Percentiles rank a stretch among this genome's conserved stretches.
Conservation (phyloP, 2,797 vertebrate species). For the Saxicola maurus region DNA sequence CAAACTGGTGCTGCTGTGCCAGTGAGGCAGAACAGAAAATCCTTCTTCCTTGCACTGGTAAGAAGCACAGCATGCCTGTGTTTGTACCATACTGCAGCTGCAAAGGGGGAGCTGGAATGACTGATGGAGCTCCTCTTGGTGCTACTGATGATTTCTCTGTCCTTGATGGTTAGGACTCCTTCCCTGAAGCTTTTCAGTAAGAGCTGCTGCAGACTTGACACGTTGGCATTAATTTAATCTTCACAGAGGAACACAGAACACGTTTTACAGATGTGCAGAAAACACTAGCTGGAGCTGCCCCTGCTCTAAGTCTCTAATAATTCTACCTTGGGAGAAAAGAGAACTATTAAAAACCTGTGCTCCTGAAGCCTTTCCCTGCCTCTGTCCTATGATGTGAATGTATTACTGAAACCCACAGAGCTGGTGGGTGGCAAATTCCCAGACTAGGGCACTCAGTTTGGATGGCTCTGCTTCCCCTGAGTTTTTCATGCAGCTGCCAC, state of each 20-base stretch:
- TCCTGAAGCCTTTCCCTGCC: not conserved
- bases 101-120: not conserved
- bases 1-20: not conserved
- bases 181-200: not conserved
- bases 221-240: not conserved
- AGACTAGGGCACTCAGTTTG: not conserved
- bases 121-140: not conserved
- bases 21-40: not conserved
- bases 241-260: not conserved
- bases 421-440: not conserved
- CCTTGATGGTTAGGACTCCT: not conserved
- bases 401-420: not conserved
- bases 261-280: not conserved
- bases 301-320: not conserved
- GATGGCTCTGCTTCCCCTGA: not conserved
- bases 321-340: not conserved
- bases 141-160: not conserved
- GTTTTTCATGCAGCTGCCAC: accelerated
- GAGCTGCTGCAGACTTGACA: not conserved
- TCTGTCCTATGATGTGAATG: not conserved
- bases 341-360: not conserved
- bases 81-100: not conserved
- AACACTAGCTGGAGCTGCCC: not conserved
- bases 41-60: not conserved
- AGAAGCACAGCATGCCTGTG: accelerated